phyloP scores from a whole-genome alignment of 2,797 vertebrate genomes.

The Scyliorhinus canicula region DNA sequence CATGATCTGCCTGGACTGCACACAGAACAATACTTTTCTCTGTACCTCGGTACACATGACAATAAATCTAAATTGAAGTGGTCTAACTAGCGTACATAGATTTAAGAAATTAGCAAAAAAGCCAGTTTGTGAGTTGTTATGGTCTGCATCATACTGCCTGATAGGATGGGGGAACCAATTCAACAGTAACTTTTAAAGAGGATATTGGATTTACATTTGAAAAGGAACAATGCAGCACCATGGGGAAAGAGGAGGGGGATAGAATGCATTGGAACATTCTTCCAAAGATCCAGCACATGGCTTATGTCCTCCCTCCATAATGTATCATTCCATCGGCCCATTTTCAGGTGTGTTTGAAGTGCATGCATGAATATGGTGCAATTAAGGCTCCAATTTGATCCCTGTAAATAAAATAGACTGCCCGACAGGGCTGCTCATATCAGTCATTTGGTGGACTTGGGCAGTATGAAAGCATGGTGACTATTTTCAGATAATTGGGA shows the following conservation, averaged over 20 bases:
- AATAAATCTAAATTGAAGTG: too few relatives aligned
- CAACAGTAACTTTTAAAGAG: background rate
- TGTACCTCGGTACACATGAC: too few relatives aligned
- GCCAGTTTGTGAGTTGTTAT: background rate
- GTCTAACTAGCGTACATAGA: background rate
- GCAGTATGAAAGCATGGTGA: background rate
- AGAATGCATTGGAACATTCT: background rate
- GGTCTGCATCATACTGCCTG: background rate
- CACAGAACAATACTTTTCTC: too few relatives aligned
- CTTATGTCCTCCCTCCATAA: background rate
- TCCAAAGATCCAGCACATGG: too few relatives aligned
- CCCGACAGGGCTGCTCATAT: background rate
- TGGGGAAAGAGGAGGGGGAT: background rate
- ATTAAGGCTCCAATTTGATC: background rate
- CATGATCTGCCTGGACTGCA: too few relatives aligned
- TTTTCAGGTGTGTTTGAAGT: background rate
- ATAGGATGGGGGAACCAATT: background rate
- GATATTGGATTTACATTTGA: background rate
- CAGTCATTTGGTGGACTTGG: background rate
- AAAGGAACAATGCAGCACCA: background rate
- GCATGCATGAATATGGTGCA: background rate
- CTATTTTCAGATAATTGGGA: background rate
- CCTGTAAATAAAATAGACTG: background rate
- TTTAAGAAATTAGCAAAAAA: background rate
- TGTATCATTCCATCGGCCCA: background rate